These are phyloP conservation scores for Catocala nupta DNA, from an alignment of 2,888 invertebrate species.

Conservation along the genomic window DNA sequence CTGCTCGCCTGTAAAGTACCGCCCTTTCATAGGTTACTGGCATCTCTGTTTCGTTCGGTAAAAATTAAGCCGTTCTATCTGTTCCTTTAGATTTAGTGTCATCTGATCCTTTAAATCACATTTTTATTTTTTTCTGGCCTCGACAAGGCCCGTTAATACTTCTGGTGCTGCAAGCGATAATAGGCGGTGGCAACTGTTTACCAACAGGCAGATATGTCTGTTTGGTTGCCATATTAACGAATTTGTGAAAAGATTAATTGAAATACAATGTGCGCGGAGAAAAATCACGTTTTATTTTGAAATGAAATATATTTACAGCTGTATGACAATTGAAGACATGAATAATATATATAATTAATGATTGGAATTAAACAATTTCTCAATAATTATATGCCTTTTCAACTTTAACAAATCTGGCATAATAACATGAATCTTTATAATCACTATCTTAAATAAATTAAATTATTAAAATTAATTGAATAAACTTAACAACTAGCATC, in stretches of 20 bases:
- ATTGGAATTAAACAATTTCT: constrained; percentile 74
- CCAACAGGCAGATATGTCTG: no score
- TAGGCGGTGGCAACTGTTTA: no score
- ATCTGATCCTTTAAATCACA: no score
- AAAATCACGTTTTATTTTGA: constrained; percentile 77
- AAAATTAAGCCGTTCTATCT: no score
- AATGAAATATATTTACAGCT: constrained; percentile 82
- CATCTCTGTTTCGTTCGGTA: no score
- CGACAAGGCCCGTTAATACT: no score
- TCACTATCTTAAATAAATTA: constrained; percentile 79
- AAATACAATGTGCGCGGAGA: constrained; percentile 49
- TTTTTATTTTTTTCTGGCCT: no score
- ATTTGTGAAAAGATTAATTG: constrained; percentile 21
- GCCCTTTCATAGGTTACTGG: no score
- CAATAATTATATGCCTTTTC: constrained; percentile 80
- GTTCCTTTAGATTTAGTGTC: no score
- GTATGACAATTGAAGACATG: constrained; percentile 66
- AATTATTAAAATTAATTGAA: constrained; percentile 76
- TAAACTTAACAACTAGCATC: constrained; percentile 90
- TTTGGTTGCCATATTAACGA: no score
- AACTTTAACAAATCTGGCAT: constrained; percentile 85
- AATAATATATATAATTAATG: constrained; percentile 62
- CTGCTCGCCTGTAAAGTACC: no score
- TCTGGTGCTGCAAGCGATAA: no score
- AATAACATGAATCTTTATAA: constrained; percentile 75